Evolutionary conservation across 2,797 vertebrate species (phyloP), one percentile per base, ranked within the genome.

Genomic region (Staurois parvus): DNA sequence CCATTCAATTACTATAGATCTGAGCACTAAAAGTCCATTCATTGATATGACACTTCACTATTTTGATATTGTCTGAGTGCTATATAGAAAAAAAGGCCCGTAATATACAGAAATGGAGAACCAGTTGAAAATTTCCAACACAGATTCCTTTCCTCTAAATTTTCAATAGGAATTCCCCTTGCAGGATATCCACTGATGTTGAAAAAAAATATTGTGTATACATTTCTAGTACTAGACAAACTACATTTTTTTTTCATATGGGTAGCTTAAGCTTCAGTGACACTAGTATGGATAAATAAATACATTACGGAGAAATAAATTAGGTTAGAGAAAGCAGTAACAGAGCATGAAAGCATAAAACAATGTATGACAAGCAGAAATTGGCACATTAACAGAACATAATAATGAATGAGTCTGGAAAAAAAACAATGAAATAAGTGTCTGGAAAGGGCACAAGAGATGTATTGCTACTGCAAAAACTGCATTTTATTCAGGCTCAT

Each of bases 321-420:
- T 66, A 66, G 64, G 64, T 29, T 66, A 24, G n/a, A 72, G 37
- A 37, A 40, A 42, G 37, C 70, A 72, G 11, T 42, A 72, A n/a
- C 34, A 17, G 32, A 26, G 32, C 76, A 66, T 32, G 34, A 77
- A 40, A 29, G 13, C 76, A 78, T 78, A 28, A 79, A 79, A 68
- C 64, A 37, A 79, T 48, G 70, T 72, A 68, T 29, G 19, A 66
- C 64, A 42, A 67, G 24, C 37, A 62, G 26, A 74, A 48, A 48
- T 48, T 74, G 40, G n/a, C 67, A 80, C 69, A 72, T 59, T 40
- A 59, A n/a, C 19, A 66, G 21, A 40, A 34, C 40, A 4, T 30
- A 21, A 79, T 45, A 10, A 66, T 66, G 28, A 66, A 66, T 66
- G 64, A 66, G 64, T 29, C 64, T 66, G 64, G 64, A 66, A 29